Evolutionary conservation across 1,140 invertebrate species (phyloP).

Genomic region (Pseudomyrmex pallidus): DNA sequence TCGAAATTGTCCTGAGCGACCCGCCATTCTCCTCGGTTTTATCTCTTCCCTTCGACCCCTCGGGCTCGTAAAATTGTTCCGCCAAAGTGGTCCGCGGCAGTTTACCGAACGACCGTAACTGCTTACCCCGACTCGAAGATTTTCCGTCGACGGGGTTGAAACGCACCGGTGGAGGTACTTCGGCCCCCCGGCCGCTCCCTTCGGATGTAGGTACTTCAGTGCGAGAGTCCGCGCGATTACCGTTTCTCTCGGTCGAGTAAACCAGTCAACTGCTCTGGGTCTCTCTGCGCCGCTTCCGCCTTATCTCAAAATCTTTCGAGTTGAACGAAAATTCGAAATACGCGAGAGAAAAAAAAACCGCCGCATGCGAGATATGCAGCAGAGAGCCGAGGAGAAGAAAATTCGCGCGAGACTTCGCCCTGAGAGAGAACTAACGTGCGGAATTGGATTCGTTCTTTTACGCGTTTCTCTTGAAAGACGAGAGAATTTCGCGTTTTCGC

Average conservation of each 20-base stretch:
- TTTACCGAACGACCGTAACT: conserved; percentile 64
- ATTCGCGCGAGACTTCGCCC: conserved; percentile 13
- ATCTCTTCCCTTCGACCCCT: conserved; percentile 37
- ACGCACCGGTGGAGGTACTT: conserved; percentile 16
- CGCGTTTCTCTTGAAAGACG: conserved; percentile 24
- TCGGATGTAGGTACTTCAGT: conserved; percentile 46
- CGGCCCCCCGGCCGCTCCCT: not conserved
- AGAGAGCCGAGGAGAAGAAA: not conserved
- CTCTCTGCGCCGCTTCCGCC: not conserved
- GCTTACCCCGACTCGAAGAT: conserved; percentile 43
- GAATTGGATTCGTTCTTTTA: conserved; percentile 53
- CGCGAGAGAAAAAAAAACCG: conserved; percentile 35
- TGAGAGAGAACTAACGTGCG: conserved; percentile 35
- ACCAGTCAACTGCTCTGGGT: conserved; percentile 1
- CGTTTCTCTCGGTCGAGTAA: conserved; percentile 38
- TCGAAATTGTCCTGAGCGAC: conserved; percentile 10
- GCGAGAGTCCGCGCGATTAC: conserved; percentile 45
- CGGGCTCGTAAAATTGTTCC: conserved; percentile 64
- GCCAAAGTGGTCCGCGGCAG: conserved; percentile 49
- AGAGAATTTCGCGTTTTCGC: conserved; percentile 30
- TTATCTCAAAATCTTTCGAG: not conserved
- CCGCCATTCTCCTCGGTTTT: not conserved
- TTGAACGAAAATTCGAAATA: conserved; percentile 54
- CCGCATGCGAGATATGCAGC: conserved; percentile 7
- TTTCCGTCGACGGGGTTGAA: conserved; percentile 32